Base-by-base conservation (phyloP, 2,888 invertebrate genomes). In the Mayetiola destructor region DNA sequence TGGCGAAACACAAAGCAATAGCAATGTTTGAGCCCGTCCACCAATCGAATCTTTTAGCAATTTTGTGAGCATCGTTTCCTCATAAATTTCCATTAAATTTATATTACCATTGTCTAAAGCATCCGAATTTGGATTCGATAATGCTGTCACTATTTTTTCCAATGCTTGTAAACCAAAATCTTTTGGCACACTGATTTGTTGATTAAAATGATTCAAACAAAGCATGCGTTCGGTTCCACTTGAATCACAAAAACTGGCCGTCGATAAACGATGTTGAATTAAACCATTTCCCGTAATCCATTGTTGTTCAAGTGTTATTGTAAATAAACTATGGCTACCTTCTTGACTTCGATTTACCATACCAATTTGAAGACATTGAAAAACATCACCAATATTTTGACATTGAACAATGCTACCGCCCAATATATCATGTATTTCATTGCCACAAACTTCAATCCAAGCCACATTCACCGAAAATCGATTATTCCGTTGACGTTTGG, bases 21-120 rank as follows among this genome's bases (percentile, higher is more conserved):
- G 74, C 70, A 85, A 73, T 2, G 85, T 85, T 64, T 84, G 83
- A 2, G 85, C 84, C 64, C 84, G 76, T 0, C 85, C 85, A 12
- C 85, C 85, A 71, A 85, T 84, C 1, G 85, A 84, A 66, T 85
- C 85, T 69, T 84, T 77, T 1, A 84, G 68, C 68, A 84, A 75
- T 3, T 82, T 82, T 18, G 84, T 82, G 32, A 84, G 70, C 39
- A 82, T 80, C 32, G 82, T 83, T 64, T 82, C 80, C 61, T 80
- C 79, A 23, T 62, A 16, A 16, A 39, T 39, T 39, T 39, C 39
- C 32, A 32, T 32, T 32, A 20, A 23, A 37, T 37, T 37, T 8
- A 37, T n/a, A 12, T 37, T 37, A 8, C 29, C 29, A 52, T 52
- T 52, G 8, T 52, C 27, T 29, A 52, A 2, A 2, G n/a, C n/a